A percentile compares a stretch with the other conserved stretches of the same genome.
phyloP scores from a whole-genome alignment of 2,888 invertebrate genomes.

The Phyllotreta striolata region DNA sequence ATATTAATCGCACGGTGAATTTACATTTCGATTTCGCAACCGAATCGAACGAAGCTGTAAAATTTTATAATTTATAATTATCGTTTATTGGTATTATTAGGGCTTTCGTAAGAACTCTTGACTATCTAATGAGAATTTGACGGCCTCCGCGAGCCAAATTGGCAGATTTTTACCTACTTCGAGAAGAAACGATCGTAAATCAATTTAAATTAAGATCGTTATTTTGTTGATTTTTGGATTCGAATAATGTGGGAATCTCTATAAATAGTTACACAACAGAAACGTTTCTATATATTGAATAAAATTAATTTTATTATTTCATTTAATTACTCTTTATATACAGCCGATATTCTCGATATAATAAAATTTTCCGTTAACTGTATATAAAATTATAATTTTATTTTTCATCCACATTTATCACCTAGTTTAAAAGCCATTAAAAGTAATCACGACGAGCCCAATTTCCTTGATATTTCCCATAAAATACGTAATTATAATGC shows the following conservation, averaged over 20 bases:
- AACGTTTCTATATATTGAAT: too few species aligned
- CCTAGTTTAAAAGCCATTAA: slow-evolving; percentile 10
- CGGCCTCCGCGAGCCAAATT: slow-evolving; percentile 1
- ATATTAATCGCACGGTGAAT: slow-evolving; percentile 8
- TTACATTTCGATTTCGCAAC: slow-evolving; percentile 17
- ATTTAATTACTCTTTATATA: too few species aligned
- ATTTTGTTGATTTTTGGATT: too few species aligned
- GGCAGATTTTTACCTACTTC: not conserved
- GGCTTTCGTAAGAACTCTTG: slow-evolving; percentile 6
- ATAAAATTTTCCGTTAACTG: too few species aligned
- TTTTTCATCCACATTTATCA: slow-evolving; percentile 8
- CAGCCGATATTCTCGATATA: too few species aligned
- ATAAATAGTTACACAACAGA: too few species aligned
- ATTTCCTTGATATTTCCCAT: slow-evolving; percentile 8
- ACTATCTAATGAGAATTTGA: slow-evolving; percentile 9
- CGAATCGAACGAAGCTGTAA: slow-evolving; percentile 13
- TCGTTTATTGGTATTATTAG: slow-evolving; percentile 16
- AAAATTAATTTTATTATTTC: too few species aligned
- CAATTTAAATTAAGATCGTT: too few species aligned
- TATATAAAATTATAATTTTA: not conserved
- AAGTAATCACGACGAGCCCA: slow-evolving; percentile 2
- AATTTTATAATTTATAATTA: slow-evolving; percentile 22
- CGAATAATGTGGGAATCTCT: too few species aligned
- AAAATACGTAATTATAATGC: slow-evolving; percentile 7
- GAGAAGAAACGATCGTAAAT: not conserved